Base-by-base conservation (phyloP, 2,113 vertebrate genomes). In the Alces alces region DNA sequence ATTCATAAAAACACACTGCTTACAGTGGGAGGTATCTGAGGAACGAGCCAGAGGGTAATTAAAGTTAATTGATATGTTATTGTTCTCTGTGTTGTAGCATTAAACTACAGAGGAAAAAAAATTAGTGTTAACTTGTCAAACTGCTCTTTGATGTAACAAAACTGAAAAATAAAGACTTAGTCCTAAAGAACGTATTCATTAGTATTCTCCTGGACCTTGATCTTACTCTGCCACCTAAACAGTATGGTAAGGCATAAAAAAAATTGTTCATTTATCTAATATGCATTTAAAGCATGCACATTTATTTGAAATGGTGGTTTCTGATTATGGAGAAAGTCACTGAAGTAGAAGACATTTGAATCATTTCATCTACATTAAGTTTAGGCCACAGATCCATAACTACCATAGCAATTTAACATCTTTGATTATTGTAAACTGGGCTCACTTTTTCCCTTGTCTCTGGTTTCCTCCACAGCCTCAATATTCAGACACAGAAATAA, bases 41-140 rank as follows among this genome's bases (percentile, higher is more conserved):
- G 52, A 95, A 76, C 2, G 12, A 93, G 66, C 82, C 11, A 30
- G 91, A 83, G 92, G 58, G 94, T 86, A 96, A 96, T 97, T 98
- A 95, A 98, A 97, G 70, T 95, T 96, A 98, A 98, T 94, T 97
- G 94, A 93, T 96, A 88, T 86, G 94, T 95, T 96, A 95, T 93
- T 97, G 94, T 97, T 95, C 76, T 97, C 88, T 88, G 25, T 89
- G 54, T 94, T 60, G 17, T 39, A 84, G 30, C 61, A 66, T 93
- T 96, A 91, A 97, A 89, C 83, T 84, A 91, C 13, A 54, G 66
- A 7, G n/a, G 1, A 39, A 57, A 73, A 73, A 76, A 91, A 88
- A 82, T 16, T 76, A 93, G 47, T 57, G 28, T 52, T 86, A 78
- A 76, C 36, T 95, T 78, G 58, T 94, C 73, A 70, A 61, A 60